Base-by-base conservation (phyloP, 53 echinoderm and acorn worm species). In the Mesocentrotus franciscanus region DNA sequence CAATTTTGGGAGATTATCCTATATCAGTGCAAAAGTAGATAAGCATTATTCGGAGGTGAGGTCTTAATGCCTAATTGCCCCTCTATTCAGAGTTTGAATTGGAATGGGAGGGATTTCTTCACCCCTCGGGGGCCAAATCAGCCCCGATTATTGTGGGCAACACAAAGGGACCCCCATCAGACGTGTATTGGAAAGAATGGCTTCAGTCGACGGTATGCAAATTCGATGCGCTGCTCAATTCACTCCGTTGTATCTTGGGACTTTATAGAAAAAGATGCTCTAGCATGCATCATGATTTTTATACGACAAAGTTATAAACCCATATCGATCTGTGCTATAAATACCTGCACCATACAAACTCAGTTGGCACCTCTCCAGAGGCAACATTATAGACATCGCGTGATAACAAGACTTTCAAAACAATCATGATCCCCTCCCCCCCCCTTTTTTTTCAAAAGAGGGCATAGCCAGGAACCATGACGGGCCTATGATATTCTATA, bases 101-200 rank as follows among this genome's bases (percentile, higher is more conserved):
- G 93, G 27, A 93, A 93, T 74, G 78, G 93, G 93, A 75, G 93
- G 93, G 93, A 78, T 93, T 93, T 93, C 56, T 93, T 93, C 93
- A 76, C 93, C 93, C 92, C 93, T 76, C 75, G 58, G 78, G 93
- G 93, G 22, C 29, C 78, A 49, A 60, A 93, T 39, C 61, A 76
- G 93, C 60, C 93, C 78, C 36, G 93, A 76, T 55, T 76, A 76
- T 93, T 93, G 93, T 93, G 13, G 26, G 29, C 0, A 32, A 75
- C 30, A 93, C 92, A 92, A 92, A 64, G 56, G 93, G 81, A 42
- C 26, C 93, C 56, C 78, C 93, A 58, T 93, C 93, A 93, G 93
- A 13, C 24, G 93, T 49, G 68, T 57, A 76, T 93, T 56, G 93
- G n/a, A 78, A 18, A 56, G 78, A 42, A 78, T 16, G 59, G 93